phyloP scores from a whole-genome alignment of 2,888 invertebrate genomes.

The Cryptophagus acutangulus region DNA sequence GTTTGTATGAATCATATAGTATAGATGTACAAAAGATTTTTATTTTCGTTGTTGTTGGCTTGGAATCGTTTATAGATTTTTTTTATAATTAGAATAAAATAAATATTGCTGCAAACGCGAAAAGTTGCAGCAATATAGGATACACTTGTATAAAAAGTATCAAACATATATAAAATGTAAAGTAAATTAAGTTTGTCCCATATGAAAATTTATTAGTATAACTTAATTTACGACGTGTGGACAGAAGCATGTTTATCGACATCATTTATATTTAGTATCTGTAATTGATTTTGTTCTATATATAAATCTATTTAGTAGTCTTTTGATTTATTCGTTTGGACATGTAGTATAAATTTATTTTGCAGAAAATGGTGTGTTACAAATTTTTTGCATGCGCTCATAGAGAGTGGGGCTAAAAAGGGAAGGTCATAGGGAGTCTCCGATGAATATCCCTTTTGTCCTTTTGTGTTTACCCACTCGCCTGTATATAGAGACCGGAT shows the following conservation, averaged over 20 bases:
- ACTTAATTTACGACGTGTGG: conserved; percentile 33
- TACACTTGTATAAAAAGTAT: no score
- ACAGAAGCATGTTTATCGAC: conserved; percentile 34
- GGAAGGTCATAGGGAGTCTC: conserved; percentile 39
- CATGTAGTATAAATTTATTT: conserved; percentile 24
- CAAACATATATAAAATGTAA: conserved; percentile 21
- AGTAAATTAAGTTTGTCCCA: conserved; percentile 26
- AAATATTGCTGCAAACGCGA: no score
- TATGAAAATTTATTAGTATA: conserved; percentile 28
- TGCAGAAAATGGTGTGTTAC: conserved; percentile 24
- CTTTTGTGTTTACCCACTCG: conserved; percentile 45
- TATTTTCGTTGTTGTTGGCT: no score
- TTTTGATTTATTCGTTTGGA: conserved; percentile 28
- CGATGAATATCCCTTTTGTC: conserved; percentile 44
- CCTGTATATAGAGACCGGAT: conserved; percentile 42
- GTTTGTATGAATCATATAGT: conserved; percentile 21
- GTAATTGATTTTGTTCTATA: conserved; percentile 32
- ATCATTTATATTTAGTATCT: conserved; percentile 34
- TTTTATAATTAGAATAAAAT: no score
- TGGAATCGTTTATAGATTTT: no score
- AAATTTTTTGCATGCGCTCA: conserved; percentile 20
- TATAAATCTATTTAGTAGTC: conserved; percentile 28
- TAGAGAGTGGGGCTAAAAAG: conserved; percentile 25
- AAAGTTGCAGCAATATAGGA: no score
- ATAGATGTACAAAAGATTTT: no score